Conservation (phyloP, 1,140 invertebrate species). For the Drosophila guanche region DNA sequence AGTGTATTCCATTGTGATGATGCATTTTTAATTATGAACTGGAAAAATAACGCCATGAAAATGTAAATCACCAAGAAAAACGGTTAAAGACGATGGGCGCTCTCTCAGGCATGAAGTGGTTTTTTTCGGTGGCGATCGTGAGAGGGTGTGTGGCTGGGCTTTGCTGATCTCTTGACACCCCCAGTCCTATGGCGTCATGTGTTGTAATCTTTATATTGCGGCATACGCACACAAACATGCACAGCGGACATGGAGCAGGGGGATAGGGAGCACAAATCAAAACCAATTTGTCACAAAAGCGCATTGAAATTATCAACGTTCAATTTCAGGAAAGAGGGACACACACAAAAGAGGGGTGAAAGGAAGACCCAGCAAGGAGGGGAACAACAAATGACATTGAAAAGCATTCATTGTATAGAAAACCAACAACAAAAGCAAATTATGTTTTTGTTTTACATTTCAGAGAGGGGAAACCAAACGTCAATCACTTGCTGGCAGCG, state of each 20-base stretch:
- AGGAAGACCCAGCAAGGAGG: constrained; percentile 19
- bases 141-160: constrained; percentile 8
- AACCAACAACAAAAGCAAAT: constrained; percentile 52
- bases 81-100: constrained; percentile 34
- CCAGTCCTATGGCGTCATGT: constrained; percentile 43
- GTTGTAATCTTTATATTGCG: constrained; percentile 68
- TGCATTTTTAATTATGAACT: constrained; percentile 77
- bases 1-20: constrained; percentile 48
- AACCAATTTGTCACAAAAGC: constrained; percentile 77
- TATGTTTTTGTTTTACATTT: constrained; percentile 64
- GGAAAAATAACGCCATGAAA: constrained; percentile 60
- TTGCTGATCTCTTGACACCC: too few relatives aligned
- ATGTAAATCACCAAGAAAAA: constrained; percentile 51
- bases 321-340: constrained; percentile 51
- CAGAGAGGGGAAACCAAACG: constrained; percentile 48
- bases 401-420: constrained; percentile 52
- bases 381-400: constrained; percentile 61
- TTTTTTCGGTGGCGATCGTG: neutral
- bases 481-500: constrained; percentile 61
- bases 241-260: constrained; percentile 25
- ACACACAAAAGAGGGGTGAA: neutral
- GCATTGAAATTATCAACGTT: constrained; percentile 73
- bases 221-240: constrained; percentile 29
- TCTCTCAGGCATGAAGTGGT: constrained; percentile 73
- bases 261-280: constrained; percentile 56